These are phyloP conservation scores for Palloptera scutellata DNA, from an alignment of 2,888 invertebrate genomes.

Conservation along the genomic window DNA sequence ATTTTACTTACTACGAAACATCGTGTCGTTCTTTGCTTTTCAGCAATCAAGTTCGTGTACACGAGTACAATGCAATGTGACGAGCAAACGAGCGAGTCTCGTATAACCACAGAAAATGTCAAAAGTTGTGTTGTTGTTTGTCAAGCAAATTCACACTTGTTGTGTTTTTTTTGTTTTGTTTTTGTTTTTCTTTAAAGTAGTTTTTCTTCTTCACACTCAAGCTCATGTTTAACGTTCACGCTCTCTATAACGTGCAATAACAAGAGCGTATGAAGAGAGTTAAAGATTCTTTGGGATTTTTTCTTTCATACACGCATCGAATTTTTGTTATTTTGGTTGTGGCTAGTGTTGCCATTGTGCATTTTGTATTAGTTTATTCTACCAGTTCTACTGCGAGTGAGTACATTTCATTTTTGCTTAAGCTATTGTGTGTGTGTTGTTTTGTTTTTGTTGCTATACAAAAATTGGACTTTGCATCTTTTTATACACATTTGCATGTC, in stretches of 20 bases:
- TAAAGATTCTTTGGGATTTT: background rate
- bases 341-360: conserved; percentile 1
- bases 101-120: background rate
- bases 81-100: too few species aligned
- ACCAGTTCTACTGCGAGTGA: background rate
- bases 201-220: conserved; percentile 1
- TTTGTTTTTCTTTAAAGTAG: background rate
- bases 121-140: background rate
- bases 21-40: too few species aligned
- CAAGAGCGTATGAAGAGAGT: background rate
- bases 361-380: background rate
- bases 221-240: too few species aligned
- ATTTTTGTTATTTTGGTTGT: background rate
- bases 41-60: too few species aligned
- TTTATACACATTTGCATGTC: background rate
- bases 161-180: background rate
- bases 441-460: background rate
- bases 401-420: background rate
- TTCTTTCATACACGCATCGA: background rate
- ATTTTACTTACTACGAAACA: too few species aligned
- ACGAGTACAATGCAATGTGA: too few species aligned
- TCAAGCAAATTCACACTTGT: background rate
- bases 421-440: background rate
- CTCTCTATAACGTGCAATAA: background rate
- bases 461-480: background rate